Percentiles rank a stretch among this genome's conserved stretches.
Conservation (phyloP, 2,888 invertebrate genomes). For the Latrodectus hesperus region DNA sequence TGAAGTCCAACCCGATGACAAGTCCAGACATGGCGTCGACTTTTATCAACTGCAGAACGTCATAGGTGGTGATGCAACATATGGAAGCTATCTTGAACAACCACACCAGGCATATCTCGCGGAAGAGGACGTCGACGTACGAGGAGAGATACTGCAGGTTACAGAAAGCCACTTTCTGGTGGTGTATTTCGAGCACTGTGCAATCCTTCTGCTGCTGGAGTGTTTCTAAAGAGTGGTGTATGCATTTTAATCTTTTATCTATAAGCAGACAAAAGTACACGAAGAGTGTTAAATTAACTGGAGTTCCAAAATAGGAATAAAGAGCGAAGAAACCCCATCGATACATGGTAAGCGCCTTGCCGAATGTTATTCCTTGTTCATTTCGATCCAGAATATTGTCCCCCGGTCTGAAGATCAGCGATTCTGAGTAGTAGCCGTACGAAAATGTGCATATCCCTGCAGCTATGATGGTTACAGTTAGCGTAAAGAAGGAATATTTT, state of each 20-base stretch:
- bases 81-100: background rate
- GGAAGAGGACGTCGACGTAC: background rate
- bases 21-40: background rate
- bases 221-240: background rate
- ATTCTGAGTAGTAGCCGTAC: background rate
- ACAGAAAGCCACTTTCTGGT: slow-evolving; percentile 5
- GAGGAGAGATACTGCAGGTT: background rate
- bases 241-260: background rate
- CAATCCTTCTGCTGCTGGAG: background rate
- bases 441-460: background rate
- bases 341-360: background rate
- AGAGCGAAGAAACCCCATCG: background rate
- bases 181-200: background rate
- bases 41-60: background rate
- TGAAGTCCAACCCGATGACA: background rate
- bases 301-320: background rate
- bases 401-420: background rate
- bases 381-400: background rate
- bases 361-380: background rate
- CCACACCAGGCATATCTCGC: slow-evolving; percentile 13
- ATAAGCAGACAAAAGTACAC: background rate
- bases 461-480: background rate
- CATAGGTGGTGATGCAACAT: slow-evolving; percentile 9
- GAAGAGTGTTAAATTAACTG: background rate
- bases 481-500: background rate